Percentiles rank a stretch among this genome's conserved stretches.
These are phyloP conservation scores for Heliconius eleuchia DNA, from an alignment of 1,140 invertebrate species.

Conservation along the genomic window DNA sequence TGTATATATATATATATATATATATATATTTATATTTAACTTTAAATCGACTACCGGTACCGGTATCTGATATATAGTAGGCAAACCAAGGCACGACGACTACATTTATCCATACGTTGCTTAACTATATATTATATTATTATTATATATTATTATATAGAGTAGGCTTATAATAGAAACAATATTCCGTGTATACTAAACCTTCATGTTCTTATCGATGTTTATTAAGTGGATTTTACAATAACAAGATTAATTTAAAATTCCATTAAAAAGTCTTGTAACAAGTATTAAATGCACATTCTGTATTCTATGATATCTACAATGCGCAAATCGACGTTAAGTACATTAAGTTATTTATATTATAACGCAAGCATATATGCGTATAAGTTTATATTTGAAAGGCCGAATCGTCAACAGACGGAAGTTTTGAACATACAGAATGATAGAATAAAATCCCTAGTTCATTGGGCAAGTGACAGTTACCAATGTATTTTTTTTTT, in stretches of 20 bases:
- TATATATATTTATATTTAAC: no score
- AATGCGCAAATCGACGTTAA: conserved; percentile 2
- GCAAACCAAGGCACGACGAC: no score
- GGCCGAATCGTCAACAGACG: conserved; percentile 16
- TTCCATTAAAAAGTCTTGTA: conserved; percentile 22
- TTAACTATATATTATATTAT: no score
- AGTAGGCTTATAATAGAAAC: neutral
- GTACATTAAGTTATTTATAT: neutral
- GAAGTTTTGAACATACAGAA: conserved; percentile 21
- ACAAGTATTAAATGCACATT: conserved; percentile 8
- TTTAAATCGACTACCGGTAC: no score
- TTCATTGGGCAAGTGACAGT: neutral
- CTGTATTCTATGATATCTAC: conserved; percentile 10
- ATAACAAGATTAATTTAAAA: conserved; percentile 26
- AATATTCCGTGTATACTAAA: conserved; percentile 2
- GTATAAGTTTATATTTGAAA: conserved; percentile 17
- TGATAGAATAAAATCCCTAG: neutral
- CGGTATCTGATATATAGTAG: no score
- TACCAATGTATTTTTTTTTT: neutral
- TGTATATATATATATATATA: no score
- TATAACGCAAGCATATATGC: neutral
- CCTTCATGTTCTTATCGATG: conserved; percentile 12
- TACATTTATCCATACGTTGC: no score
- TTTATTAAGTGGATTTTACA: conserved; percentile 23
- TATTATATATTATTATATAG: no score